These are phyloP conservation scores for Pelvicachromis taeniatus DNA, from an alignment of 2,113 vertebrate species.

Conservation along the genomic window DNA sequence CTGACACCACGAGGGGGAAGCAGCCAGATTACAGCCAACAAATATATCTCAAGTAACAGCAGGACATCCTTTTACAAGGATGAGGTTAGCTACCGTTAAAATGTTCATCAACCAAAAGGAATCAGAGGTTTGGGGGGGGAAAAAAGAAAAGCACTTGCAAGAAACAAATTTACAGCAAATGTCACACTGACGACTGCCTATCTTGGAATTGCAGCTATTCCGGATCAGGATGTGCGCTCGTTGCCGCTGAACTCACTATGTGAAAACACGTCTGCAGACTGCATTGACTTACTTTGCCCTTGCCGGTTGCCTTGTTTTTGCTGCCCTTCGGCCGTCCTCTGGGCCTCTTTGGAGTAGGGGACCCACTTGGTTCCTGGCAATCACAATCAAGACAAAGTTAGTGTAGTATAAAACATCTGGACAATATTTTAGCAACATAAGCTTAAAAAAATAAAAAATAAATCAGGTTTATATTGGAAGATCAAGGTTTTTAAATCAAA, in stretches of 20 bases:
- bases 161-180: neutral
- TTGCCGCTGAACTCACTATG: neutral
- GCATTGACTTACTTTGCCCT: conserved; percentile 82
- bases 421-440: neutral
- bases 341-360: conserved; percentile 90
- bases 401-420: neutral
- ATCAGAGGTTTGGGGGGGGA: neutral
- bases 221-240: neutral
- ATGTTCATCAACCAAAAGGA: neutral
- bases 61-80: conserved; percentile 31
- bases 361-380: conserved; percentile 85
- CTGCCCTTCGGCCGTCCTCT: conserved; percentile 94
- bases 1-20: conserved; percentile 21
- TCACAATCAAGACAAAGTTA: neutral
- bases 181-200: neutral
- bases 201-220: neutral
- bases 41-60: conserved; percentile 33
- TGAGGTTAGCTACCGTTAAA: conserved; percentile 36
- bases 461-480: neutral
- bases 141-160: neutral
- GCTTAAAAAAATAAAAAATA: neutral
- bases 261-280: neutral
- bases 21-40: neutral
- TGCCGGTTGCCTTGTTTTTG: conserved; percentile 85
- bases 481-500: neutral